These are phyloP conservation scores for Gallinago nigripennis DNA, from an alignment of 2,797 vertebrate genomes.

Conservation along the genomic window DNA sequence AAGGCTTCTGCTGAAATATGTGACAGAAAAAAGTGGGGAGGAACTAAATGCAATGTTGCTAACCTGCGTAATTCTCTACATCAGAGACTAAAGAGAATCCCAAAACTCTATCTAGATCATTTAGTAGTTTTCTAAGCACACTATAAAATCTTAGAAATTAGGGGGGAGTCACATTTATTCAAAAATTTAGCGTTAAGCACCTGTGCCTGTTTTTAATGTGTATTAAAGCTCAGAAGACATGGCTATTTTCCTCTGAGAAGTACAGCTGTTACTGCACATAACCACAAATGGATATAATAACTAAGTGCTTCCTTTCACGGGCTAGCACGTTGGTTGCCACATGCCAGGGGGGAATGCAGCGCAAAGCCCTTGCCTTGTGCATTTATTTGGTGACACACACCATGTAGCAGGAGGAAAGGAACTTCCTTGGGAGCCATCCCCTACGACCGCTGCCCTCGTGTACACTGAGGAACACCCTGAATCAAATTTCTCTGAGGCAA, in stretches of 20 bases:
- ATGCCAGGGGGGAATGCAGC: background rate
- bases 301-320: background rate
- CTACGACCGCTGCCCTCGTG: background rate
- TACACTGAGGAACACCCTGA: background rate
- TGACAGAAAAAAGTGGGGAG: background rate
- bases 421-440: background rate
- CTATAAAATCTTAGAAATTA: background rate
- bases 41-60: background rate
- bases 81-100: background rate
- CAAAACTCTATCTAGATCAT: background rate
- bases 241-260: background rate
- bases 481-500: background rate
- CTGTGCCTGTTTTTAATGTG: background rate
- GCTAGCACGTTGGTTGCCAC: background rate
- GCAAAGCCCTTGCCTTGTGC: background rate
- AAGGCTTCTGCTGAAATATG: background rate
- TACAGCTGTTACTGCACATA: background rate
- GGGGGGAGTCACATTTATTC: background rate
- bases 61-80: background rate
- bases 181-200: background rate
- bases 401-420: background rate
- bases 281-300: background rate
- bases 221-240: background rate
- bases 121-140: background rate
- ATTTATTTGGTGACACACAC: background rate